Percentiles rank a stretch among this genome's conserved stretches.
Evolutionary conservation across 2,888 invertebrate species (phyloP).

Genomic region (Alsophila aescularia): DNA sequence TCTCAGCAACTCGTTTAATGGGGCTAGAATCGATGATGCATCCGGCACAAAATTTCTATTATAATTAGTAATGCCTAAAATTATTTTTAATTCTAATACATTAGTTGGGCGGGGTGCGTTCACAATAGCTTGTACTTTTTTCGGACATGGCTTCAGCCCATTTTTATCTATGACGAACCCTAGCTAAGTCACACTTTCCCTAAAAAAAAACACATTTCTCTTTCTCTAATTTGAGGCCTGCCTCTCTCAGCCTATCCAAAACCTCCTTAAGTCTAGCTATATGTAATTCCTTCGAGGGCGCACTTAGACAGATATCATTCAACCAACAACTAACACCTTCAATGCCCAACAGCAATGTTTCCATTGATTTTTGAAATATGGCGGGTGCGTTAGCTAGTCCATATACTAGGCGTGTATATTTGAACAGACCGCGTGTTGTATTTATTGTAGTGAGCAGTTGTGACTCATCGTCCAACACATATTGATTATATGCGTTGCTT

Average conservation of each 20-base stretch:
- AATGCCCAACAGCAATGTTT: conserved; percentile 35
- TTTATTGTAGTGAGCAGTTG: conserved; percentile 40
- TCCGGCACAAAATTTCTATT: conserved; percentile 42
- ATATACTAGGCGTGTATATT: conserved; percentile 43
- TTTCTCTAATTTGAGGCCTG: conserved; percentile 27
- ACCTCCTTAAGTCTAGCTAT: conserved; percentile 28
- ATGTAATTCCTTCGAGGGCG: conserved; percentile 10
- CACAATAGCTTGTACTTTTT: conserved; percentile 41
- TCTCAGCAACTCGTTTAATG: conserved; percentile 31
- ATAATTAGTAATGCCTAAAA: conserved; percentile 43
- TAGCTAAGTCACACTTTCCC: conserved; percentile 14
- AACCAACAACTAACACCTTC: conserved; percentile 39
- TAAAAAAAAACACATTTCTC: conserved; percentile 9
- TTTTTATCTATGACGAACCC: conserved; percentile 23
- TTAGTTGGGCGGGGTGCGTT: conserved; percentile 33
- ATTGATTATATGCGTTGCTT: background rate
- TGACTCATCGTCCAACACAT: conserved; percentile 1
- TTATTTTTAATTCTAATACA: conserved; percentile 34
- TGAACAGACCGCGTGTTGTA: conserved; percentile 44
- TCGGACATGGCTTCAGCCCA: conserved; percentile 11
- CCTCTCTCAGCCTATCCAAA: conserved; percentile 25
- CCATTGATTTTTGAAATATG: no score
- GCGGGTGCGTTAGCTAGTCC: no score
- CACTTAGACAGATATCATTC: conserved; percentile 42
- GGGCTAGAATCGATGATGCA: conserved; percentile 31